Evolutionary conservation across 2,797 vertebrate species (phyloP).

Genomic region (Hippoglossus hippoglossus): DNA sequence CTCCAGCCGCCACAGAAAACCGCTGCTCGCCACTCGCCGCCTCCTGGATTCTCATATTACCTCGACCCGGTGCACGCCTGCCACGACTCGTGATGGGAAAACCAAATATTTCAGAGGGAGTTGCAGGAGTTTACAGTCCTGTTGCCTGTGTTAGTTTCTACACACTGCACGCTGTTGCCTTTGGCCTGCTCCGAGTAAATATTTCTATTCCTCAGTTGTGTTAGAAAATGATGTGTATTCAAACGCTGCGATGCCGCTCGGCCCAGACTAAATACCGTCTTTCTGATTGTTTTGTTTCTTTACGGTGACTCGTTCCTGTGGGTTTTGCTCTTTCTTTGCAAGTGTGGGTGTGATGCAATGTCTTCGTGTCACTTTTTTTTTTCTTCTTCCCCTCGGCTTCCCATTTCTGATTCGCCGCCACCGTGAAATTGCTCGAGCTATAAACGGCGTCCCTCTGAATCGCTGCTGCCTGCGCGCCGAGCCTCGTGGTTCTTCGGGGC

Average conservation of each 20-base stretch:
- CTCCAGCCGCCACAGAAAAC: constrained; percentile 19
- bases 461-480: constrained; percentile 25
- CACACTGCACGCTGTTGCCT: constrained; percentile 52
- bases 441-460: constrained; percentile 40
- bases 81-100: constrained; percentile 30
- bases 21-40: neutral
- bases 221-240: constrained; percentile 67
- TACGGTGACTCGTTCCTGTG: constrained; percentile 52
- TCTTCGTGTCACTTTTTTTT: constrained; percentile 34
- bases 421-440: constrained; percentile 59
- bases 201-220: constrained; percentile 68
- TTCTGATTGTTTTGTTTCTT: constrained; percentile 27
- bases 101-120: constrained; percentile 58
- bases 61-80: neutral
- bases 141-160: constrained; percentile 67
- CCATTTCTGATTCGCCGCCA: constrained; percentile 52
- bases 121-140: constrained; percentile 41
- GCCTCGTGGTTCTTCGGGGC: constrained; percentile 6
- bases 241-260: constrained; percentile 44
- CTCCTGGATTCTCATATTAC: constrained; percentile 1
- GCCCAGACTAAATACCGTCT: constrained; percentile 70
- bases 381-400: constrained; percentile 19
- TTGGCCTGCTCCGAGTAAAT: constrained; percentile 69
- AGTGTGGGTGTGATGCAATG: constrained; percentile 39
- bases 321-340: constrained; percentile 30